These are phyloP conservation scores for Catharus ustulatus DNA, from an alignment of 2,797 vertebrate species.

Conservation along the genomic window DNA sequence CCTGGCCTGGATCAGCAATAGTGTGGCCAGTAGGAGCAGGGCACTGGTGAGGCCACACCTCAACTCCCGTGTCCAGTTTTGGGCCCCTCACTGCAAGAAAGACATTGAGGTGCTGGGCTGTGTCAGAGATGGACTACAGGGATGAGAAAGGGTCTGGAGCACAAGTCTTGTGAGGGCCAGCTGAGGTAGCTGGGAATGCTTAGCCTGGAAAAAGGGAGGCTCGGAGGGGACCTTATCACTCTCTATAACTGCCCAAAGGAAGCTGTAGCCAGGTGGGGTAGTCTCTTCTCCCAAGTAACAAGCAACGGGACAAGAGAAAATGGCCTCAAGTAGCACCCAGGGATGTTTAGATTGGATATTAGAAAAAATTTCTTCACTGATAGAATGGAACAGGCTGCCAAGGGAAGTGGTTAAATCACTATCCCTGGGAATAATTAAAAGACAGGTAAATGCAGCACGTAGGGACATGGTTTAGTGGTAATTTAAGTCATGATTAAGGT, in stretches of 20 bases:
- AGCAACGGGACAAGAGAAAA: not conserved
- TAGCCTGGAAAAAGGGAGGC: not conserved
- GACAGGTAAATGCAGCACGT: not conserved
- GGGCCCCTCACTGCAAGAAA: not conserved
- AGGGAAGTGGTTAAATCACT: not conserved
- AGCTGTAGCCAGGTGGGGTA: not conserved
- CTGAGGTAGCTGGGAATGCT: not conserved
- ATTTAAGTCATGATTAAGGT: not conserved
- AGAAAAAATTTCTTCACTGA: not conserved
- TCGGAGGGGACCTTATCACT: not conserved
- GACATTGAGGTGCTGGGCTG: rapidly evolving
- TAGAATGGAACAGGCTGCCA: not conserved
- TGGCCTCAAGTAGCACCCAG: not conserved
- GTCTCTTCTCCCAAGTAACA: not conserved
- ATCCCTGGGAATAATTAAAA: not conserved
- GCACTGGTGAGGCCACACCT: not conserved
- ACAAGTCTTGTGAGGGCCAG: not conserved
- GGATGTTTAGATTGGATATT: not conserved
- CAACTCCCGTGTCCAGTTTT: not conserved
- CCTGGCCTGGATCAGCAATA: not conserved
- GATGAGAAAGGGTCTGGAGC: not conserved
- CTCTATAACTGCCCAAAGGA: not conserved
- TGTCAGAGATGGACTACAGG: not conserved
- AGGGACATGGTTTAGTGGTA: not conserved
- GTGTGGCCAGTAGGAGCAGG: not conserved